These are phyloP conservation scores for Riptortus pedestris DNA, from an alignment of 1,140 invertebrate genomes.

Conservation along the genomic window DNA sequence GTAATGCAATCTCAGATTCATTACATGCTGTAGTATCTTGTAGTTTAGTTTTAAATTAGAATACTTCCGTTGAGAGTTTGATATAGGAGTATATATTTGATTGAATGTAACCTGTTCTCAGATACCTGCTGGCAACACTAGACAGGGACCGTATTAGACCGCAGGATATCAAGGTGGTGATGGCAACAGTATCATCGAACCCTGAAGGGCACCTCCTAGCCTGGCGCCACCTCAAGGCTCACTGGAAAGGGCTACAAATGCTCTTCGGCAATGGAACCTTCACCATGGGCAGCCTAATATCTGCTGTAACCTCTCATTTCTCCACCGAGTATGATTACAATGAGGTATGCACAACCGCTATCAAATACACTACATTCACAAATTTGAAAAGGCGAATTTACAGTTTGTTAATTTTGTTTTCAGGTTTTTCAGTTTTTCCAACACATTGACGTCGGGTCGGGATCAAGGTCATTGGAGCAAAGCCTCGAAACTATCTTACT, in stretches of 20 bases:
- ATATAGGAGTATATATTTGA: too few species aligned
- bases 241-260: constrained; percentile 55
- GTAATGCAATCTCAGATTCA: too few species aligned
- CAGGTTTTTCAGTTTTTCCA: constrained; percentile 59
- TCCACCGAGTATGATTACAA: constrained; percentile 59
- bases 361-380: not conserved
- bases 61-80: too few species aligned
- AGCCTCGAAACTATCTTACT: constrained; percentile 64
- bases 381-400: too few species aligned
- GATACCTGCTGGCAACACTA: constrained; percentile 53
- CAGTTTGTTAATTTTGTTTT: constrained; percentile 34
- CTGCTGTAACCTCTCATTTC: constrained; percentile 56
- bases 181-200: constrained; percentile 58
- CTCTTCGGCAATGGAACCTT: constrained; percentile 57
- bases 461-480: constrained; percentile 53
- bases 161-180: constrained; percentile 56
- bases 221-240: constrained; percentile 64
- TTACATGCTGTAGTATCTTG: too few species aligned
- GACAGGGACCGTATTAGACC: constrained; percentile 53
- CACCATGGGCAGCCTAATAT: constrained; percentile 56
- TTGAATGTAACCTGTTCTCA: constrained; percentile 34
- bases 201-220: constrained; percentile 57
- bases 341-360: constrained; percentile 56
- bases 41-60: too few species aligned
- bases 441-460: constrained; percentile 54